Percentiles rank a stretch among this genome's conserved stretches.
Conservation (phyloP, 2,113 vertebrate genomes). For the Mionectes macconnelli region DNA sequence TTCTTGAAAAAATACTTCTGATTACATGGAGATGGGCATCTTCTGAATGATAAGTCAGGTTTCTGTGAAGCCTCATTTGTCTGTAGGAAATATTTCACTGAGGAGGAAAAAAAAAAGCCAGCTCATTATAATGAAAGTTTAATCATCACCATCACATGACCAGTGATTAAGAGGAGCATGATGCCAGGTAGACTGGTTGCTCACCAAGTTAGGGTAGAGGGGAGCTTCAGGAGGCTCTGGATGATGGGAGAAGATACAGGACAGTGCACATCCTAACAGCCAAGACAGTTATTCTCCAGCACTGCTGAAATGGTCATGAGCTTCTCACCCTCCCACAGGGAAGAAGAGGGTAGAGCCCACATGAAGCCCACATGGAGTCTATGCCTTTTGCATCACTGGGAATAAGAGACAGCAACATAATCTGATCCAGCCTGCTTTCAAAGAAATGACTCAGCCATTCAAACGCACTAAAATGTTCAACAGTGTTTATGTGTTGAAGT, state of each 20-base stretch:
- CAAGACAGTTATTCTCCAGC: neutral
- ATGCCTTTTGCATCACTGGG: neutral
- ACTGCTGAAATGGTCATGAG: neutral
- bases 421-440: neutral
- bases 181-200: neutral
- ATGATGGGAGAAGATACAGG: neutral
- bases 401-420: neutral
- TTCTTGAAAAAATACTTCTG: neutral
- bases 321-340: neutral
- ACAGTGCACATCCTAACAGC: neutral
- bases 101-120: neutral
- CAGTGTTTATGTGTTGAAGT: neutral
- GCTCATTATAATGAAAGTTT: neutral
- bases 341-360: neutral
- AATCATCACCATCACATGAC: neutral
- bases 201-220: neutral
- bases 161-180: neutral
- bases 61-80: neutral
- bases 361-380: rapidly evolving
- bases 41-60: neutral
- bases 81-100: neutral
- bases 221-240: neutral
- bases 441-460: neutral
- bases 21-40: neutral
- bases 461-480: neutral